Conservation (phyloP, 2,113 vertebrate genomes). For the Eulemur rufifrons region DNA sequence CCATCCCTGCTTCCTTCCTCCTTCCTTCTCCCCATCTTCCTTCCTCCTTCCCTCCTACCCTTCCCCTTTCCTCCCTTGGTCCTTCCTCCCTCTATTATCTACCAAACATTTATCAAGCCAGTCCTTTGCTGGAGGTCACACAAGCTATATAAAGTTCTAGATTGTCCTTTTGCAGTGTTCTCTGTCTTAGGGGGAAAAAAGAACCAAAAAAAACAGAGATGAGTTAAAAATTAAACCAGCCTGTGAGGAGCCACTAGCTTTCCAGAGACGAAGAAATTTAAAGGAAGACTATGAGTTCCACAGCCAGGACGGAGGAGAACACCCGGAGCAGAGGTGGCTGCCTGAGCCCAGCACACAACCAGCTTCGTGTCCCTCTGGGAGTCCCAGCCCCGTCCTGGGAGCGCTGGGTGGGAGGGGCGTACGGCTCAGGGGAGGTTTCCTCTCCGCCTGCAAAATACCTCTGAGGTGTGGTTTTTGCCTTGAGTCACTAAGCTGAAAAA, state of each 20-base stretch:
- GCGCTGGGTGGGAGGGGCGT: not conserved
- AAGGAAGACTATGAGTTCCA: not conserved
- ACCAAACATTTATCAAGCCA: not conserved
- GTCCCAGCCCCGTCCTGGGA: not conserved
- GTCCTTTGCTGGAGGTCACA: not conserved
- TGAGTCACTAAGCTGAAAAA: not conserved
- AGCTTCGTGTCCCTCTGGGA: not conserved
- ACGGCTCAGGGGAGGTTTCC: not conserved
- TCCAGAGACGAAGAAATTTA: not conserved
- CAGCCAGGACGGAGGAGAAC: not conserved
- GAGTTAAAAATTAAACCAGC: not conserved
- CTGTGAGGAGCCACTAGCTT: not conserved
- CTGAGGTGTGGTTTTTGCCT: not conserved
- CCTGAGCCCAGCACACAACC: not conserved
- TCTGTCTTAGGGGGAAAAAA: not conserved
- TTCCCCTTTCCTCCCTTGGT: not conserved
- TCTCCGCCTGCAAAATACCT: slow-evolving; percentile 12
- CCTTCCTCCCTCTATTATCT: not conserved
- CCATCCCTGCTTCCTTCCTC: not conserved
- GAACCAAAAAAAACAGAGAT: not conserved
- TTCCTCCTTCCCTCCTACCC: accelerated
- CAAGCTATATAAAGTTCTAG: not conserved
- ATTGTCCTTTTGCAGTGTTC: not conserved
- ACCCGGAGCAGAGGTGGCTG: not conserved
- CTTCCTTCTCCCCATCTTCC: not conserved